These are phyloP conservation scores for Prolemur simus DNA, from an alignment of 2,113 vertebrate genomes.

Conservation along the genomic window DNA sequence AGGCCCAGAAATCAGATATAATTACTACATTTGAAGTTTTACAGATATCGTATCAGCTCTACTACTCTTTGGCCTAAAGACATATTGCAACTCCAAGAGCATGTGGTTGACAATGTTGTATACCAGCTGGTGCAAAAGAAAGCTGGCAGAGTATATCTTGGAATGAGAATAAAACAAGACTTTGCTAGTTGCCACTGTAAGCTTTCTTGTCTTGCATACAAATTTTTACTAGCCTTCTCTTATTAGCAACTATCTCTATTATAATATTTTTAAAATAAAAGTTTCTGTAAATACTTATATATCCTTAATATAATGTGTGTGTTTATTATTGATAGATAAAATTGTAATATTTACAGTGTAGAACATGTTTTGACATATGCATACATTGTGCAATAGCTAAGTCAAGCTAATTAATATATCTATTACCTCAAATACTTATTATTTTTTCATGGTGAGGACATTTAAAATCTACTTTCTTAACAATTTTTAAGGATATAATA, in stretches of 20 bases:
- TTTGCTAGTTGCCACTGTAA: not conserved
- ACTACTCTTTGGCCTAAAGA: slow-evolving; percentile 43
- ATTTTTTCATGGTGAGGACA: not conserved
- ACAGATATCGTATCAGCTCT: not conserved
- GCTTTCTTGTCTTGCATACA: slow-evolving; percentile 5
- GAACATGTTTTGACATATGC: not conserved
- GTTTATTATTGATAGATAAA: not conserved
- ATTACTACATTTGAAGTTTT: slow-evolving; percentile 14
- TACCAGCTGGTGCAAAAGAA: slow-evolving; percentile 57
- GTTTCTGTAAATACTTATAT: not conserved
- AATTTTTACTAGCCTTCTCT: not conserved
- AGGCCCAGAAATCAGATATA: not conserved
- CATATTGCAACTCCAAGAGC: slow-evolving; percentile 54
- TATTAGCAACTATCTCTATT: not conserved
- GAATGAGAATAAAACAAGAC: not conserved
- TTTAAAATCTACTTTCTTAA: not conserved
- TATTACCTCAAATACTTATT: not conserved
- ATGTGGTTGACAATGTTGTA: slow-evolving; percentile 58
- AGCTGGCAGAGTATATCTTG: slow-evolving; percentile 31
- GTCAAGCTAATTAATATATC: not conserved
- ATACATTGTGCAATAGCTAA: not conserved
- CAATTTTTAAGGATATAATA: not conserved
- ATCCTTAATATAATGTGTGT: not conserved
- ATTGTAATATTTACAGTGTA: not conserved
- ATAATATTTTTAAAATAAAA: slow-evolving; percentile 9